Conservation (phyloP, 1,140 invertebrate genomes). For the Bombus affinis region DNA sequence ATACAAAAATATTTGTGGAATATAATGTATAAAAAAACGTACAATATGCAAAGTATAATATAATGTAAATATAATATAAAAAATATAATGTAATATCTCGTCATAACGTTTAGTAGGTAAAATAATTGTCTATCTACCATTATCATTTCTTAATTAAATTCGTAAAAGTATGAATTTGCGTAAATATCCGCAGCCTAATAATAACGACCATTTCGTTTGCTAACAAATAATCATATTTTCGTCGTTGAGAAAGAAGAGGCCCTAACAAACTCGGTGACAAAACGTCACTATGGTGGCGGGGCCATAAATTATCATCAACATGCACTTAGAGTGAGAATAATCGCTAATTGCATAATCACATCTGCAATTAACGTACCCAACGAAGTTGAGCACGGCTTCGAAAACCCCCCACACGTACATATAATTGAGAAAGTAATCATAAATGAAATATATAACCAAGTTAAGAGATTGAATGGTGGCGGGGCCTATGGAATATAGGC, state of each 20-base stretch:
- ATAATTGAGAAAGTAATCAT: background rate
- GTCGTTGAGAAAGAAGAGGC: background rate
- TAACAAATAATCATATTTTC: background rate
- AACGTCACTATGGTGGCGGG: conserved; percentile 40
- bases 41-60: background rate
- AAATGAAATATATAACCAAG: conserved; percentile 28
- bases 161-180: background rate
- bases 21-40: too few species aligned
- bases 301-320: conserved; percentile 28
- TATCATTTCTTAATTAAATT: background rate
- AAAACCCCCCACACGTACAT: conserved; percentile 35
- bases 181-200: background rate
- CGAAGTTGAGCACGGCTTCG: conserved; percentile 42
- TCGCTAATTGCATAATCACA: conserved; percentile 27
- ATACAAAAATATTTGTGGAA: background rate
- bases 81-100: too few species aligned
- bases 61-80: too few species aligned
- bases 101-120: too few species aligned
- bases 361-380: conserved; percentile 46
- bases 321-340: conserved; percentile 34
- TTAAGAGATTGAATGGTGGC: conserved; percentile 53
- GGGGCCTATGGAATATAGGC: conserved; percentile 64
- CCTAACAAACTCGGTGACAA: conserved; percentile 33
- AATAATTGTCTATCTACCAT: too few species aligned
- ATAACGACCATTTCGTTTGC: background rate